Evolutionary conservation across 2,797 vertebrate species (phyloP), one percentile per base, ranked within the genome.

Genomic region (Typhlichthys subterraneus): DNA sequence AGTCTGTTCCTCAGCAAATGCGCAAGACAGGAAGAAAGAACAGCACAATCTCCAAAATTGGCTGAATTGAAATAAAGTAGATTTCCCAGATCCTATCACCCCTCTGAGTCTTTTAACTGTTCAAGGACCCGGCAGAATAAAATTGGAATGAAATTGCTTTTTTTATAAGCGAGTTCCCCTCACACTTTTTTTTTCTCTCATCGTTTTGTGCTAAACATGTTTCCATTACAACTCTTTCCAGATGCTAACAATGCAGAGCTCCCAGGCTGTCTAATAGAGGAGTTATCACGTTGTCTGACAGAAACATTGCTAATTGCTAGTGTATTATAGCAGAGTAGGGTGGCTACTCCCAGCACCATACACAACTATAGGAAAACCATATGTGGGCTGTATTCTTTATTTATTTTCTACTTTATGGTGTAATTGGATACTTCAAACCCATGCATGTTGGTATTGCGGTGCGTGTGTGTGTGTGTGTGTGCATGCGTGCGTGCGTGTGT

Each of bases 41-140:
- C 53, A 14, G 14, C 23, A 49, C 23, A n/a, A 4, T 14, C 45
- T 75, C 75, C 63, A 56, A 71, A 80, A 83, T 70, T 71, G 62
- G 70, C 59, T 73, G 69, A 58, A 78, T 70, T 82, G 73, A 84
- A 85, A 82, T 79, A 76, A 82, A 81, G 81, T 80, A 12, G 2
- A 79, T 88, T 87, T 81, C 49, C 55, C 48, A 72, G 62, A 83
- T 75, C 61, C 62, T 74, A 71, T 82, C 74, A 55, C 70, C 61
- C 45, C 53, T 76, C 59, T 70, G 73, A 65, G 53, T 62, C 46
- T 69, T 76, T 67, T 59, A 75, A 62, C 53, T 56, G 53, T 17
- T 13, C 72, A 66, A 56, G 61, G 59, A 61, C 57, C 60, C 45
- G 1, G 45, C 31, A 11, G 60, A 77, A 76, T 69, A 50, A 79